Percentiles rank a stretch among this genome's conserved stretches.
Conservation (phyloP, 2,797 vertebrate genomes). For the Pipistrellus pygmaeus region DNA sequence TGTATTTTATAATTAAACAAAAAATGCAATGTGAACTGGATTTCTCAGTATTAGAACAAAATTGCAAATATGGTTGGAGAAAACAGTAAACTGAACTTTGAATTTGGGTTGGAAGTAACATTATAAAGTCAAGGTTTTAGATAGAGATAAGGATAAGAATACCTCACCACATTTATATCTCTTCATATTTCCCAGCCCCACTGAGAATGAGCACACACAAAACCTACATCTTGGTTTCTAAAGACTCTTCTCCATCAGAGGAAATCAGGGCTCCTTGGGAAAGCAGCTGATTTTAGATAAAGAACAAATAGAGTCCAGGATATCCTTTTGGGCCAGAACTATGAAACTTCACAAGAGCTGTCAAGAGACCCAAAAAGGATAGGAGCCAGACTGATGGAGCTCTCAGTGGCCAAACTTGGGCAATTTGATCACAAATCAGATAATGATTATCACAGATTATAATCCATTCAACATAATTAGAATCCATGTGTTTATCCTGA, state of each 20-base stretch:
- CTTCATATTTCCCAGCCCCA: not conserved
- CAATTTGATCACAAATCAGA: not conserved
- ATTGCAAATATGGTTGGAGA: not conserved
- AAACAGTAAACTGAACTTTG: not conserved
- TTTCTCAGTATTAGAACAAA: not conserved
- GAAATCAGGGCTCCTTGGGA: not conserved
- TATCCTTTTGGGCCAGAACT: not conserved
- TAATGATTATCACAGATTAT: not conserved
- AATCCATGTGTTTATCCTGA: not conserved
- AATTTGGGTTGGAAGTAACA: not conserved
- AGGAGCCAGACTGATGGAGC: not conserved
- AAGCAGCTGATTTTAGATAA: not conserved
- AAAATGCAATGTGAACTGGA: not conserved
- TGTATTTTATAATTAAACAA: not conserved
- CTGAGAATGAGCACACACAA: not conserved
- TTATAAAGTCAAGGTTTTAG: not conserved
- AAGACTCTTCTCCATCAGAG: not conserved
- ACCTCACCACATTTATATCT: not conserved
- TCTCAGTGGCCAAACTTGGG: not conserved
- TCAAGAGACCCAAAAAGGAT: rapidly evolving
- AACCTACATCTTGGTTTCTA: not conserved
- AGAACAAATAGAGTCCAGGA: not conserved
- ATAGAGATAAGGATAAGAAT: not conserved
- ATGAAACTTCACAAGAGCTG: not conserved
- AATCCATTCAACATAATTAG: not conserved